These are phyloP conservation scores for Labroides dimidiatus DNA, from an alignment of 2,797 vertebrate genomes.

Conservation along the genomic window DNA sequence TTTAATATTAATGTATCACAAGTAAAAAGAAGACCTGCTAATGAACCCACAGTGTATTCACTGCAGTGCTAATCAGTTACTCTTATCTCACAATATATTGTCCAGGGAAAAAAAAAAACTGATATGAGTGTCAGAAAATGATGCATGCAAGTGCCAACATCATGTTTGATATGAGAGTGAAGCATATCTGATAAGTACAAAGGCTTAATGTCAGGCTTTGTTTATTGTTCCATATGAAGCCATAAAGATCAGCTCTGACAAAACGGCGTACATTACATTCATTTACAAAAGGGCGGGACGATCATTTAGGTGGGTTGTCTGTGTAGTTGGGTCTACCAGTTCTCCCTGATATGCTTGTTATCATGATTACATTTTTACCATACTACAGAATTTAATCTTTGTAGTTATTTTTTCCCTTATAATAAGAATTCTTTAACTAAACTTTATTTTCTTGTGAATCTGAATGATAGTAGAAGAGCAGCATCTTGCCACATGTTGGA, in stretches of 20 bases:
- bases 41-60: background rate
- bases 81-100: background rate
- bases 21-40: background rate
- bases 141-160: too few species aligned
- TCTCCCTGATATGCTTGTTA: background rate
- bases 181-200: background rate
- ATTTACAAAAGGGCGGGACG: background rate
- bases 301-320: background rate
- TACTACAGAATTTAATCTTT: background rate
- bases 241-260: background rate
- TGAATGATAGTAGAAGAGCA: too few species aligned
- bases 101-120: background rate
- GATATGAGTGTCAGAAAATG: background rate
- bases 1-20: background rate
- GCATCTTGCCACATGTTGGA: too few species aligned
- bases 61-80: background rate
- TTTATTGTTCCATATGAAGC: background rate
- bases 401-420: background rate
- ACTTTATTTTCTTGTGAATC: too few species aligned
- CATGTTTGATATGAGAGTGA: background rate
- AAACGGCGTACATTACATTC: background rate
- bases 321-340: background rate
- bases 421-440: too few species aligned
- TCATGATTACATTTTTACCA: background rate
- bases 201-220: background rate